Percentiles rank a stretch among this genome's conserved stretches.
Conservation (phyloP, 2,113 vertebrate species). For the Tupaia chinensis region DNA sequence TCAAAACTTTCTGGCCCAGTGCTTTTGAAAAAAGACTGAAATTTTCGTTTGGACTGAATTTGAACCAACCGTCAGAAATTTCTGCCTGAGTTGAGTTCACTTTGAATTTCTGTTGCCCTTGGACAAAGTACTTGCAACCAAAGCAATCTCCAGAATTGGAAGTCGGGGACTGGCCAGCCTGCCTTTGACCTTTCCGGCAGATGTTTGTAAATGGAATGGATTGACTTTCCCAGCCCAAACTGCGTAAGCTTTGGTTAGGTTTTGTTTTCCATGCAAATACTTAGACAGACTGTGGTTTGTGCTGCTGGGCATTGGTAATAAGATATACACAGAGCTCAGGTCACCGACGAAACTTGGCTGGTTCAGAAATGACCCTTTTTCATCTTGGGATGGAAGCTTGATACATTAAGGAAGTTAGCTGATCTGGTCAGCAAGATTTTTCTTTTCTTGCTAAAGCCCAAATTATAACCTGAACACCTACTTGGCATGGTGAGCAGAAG, state of each 20-base stretch:
- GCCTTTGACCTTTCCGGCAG: constrained; percentile 72
- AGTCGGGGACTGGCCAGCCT: constrained; percentile 54
- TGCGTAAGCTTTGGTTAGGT: constrained; percentile 73
- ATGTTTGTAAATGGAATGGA: constrained; percentile 65
- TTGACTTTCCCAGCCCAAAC: constrained; percentile 64
- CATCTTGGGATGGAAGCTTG: constrained; percentile 55
- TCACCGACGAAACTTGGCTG: constrained; percentile 60
- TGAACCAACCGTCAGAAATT: constrained; percentile 38
- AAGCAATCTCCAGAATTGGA: constrained; percentile 60
- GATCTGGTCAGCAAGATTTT: constrained; percentile 57
- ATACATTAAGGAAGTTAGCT: constrained; percentile 53
- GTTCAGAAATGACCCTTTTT: constrained; percentile 57
- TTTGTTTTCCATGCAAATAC: constrained; percentile 69
- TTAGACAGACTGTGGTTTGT: constrained; percentile 71
- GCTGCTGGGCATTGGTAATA: constrained; percentile 39
- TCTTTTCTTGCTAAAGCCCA: constrained; percentile 25
- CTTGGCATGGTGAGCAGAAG: not conserved
- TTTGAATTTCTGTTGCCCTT: constrained; percentile 71
- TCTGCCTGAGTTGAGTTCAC: not conserved
- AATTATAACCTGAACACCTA: constrained; percentile 33
- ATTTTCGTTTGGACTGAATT: constrained; percentile 27
- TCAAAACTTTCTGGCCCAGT: not conserved
- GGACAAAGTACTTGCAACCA: constrained; percentile 52
- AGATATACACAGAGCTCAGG: constrained; percentile 47
- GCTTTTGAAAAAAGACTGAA: constrained; percentile 42